phyloP scores from a whole-genome alignment of 2,113 vertebrate genomes.

The Carassius gibelio region DNA sequence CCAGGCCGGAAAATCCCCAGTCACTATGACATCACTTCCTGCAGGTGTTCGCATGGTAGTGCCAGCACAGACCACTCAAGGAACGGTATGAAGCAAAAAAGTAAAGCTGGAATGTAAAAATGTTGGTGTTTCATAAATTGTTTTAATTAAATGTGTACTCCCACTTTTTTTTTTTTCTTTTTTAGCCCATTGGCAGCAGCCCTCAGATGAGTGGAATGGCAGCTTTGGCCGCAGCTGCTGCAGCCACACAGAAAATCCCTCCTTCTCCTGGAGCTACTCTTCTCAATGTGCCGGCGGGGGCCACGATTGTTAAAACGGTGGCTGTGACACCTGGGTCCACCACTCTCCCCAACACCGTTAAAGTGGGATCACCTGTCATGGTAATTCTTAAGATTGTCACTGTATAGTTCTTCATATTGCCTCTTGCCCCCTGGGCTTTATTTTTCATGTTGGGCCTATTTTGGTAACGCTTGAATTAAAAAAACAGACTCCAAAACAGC shows the following conservation, averaged over 20 bases:
- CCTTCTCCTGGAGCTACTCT: constrained; percentile 85
- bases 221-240: constrained; percentile 86
- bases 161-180: not conserved
- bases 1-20: constrained; percentile 82
- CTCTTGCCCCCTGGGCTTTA: too few relatives aligned
- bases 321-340: constrained; percentile 82
- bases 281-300: constrained; percentile 83
- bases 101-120: not conserved
- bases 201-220: constrained; percentile 96
- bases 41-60: constrained; percentile 88
- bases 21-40: constrained; percentile 86
- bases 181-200: constrained; percentile 85
- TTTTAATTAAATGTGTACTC: not conserved
- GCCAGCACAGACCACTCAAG: constrained; percentile 82
- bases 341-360: constrained; percentile 70
- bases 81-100: constrained; percentile 70
- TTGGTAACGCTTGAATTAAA: not conserved
- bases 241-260: constrained; percentile 91
- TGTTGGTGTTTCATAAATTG: not conserved
- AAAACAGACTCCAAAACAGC: not conserved
- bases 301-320: constrained; percentile 88
- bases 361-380: constrained; percentile 89
- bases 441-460: too few relatives aligned
- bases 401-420: too few relatives aligned
- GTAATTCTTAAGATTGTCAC: constrained; percentile 61